A percentile compares a stretch with the other conserved stretches of the same genome.
Evolutionary conservation across 2,797 vertebrate genomes (phyloP).

Genomic region (Platyrinchus mystaceus): DNA sequence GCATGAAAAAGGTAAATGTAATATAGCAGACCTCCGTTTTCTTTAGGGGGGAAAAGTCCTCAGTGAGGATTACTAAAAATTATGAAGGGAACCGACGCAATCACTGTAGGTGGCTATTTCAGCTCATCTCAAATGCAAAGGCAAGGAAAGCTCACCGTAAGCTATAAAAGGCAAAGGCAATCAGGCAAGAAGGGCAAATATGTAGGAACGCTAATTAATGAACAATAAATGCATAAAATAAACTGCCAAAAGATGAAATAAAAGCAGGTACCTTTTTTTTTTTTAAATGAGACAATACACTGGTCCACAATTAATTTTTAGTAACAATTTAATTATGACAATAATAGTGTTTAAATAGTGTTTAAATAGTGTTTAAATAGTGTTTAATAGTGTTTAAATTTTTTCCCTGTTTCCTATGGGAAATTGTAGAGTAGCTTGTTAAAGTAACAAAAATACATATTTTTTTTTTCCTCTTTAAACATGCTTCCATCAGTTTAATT

Average conservation of each 20-base stretch:
- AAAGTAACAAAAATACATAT: background rate
- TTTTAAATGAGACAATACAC: slow-evolving; percentile 20
- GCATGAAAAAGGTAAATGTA: slow-evolving; percentile 8
- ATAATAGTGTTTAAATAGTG: background rate
- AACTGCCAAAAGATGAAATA: slow-evolving; percentile 45
- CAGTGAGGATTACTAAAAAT: slow-evolving; percentile 44
- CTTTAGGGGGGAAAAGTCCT: background rate
- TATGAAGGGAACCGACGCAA: slow-evolving; percentile 54
- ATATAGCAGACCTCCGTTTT: slow-evolving; percentile 19
- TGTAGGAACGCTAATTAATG: slow-evolving; percentile 47
- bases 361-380: background rate
- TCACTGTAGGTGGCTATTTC: slow-evolving; percentile 56
- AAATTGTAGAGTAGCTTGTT: background rate
- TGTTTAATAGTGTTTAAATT: background rate
- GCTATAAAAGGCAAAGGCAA: slow-evolving; percentile 65
- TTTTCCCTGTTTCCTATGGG: background rate
- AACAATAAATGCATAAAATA: slow-evolving; percentile 62
- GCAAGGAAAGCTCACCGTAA: slow-evolving; percentile 4
- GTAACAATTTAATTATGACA: slow-evolving; percentile 44
- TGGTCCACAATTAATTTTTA: slow-evolving; percentile 16
- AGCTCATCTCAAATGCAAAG: slow-evolving; percentile 60
- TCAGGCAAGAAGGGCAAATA: slow-evolving; percentile 64
- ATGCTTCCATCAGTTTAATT: background rate
- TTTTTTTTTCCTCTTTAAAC: background rate
- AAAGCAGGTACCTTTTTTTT: slow-evolving; percentile 22